phyloP scores from a whole-genome alignment of 2,113 vertebrate genomes.

The Podocnemis expansa region DNA sequence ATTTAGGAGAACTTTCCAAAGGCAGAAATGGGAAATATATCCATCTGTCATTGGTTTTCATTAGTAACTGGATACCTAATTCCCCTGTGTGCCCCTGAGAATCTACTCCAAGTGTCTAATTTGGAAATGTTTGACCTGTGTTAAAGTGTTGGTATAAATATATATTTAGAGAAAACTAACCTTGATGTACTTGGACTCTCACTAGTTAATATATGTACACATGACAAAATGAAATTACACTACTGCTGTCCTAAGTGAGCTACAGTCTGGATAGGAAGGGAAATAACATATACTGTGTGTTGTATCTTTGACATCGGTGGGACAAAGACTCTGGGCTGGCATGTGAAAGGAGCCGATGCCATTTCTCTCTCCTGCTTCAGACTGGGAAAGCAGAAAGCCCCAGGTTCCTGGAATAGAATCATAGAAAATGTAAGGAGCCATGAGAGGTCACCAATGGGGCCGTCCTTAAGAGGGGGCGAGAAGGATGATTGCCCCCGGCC shows the following conservation, averaged over 20 bases:
- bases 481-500: too few relatives aligned
- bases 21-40: too few relatives aligned
- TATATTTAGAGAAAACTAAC: neutral
- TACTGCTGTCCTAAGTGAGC: neutral
- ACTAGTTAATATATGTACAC: neutral
- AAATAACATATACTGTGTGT: neutral
- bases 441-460: too few relatives aligned
- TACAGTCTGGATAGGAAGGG: neutral
- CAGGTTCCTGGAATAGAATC: neutral
- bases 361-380: neutral
- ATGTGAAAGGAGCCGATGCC: neutral
- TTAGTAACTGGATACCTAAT: too few relatives aligned
- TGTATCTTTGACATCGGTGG: neutral
- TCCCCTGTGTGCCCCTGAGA: too few relatives aligned
- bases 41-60: too few relatives aligned
- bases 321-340: neutral
- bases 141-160: too few relatives aligned
- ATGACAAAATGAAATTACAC: neutral
- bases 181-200: neutral
- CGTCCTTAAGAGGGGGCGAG: too few relatives aligned
- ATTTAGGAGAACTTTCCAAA: too few relatives aligned
- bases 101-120: too few relatives aligned
- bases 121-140: too few relatives aligned
- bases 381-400: neutral
- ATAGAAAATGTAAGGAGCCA: too few relatives aligned